These are phyloP conservation scores for Siphamia tubifer DNA, from an alignment of 2,113 vertebrate species.

Conservation along the genomic window DNA sequence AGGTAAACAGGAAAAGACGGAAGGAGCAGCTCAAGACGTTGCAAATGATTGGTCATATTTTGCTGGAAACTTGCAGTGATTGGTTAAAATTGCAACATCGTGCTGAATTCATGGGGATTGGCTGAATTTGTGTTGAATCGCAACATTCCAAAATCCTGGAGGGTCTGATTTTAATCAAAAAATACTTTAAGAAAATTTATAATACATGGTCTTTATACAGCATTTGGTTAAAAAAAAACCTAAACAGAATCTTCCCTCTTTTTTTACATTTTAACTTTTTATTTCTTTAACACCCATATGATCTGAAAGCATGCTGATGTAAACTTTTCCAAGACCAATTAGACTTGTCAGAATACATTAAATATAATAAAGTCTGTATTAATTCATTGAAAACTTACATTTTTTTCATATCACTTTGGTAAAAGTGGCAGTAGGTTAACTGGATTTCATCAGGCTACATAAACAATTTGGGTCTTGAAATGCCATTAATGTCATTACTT, in stretches of 20 bases:
- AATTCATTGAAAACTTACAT: constrained; percentile 3
- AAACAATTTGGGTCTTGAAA: background rate
- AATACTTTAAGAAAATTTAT: too few relatives aligned
- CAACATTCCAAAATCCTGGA: too few relatives aligned
- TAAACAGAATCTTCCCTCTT: background rate
- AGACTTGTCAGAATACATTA: background rate
- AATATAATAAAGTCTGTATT: too few relatives aligned
- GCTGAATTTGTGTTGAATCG: too few relatives aligned
- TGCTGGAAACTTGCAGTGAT: too few relatives aligned
- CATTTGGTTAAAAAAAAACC: background rate
- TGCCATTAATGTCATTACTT: background rate
- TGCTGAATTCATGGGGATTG: too few relatives aligned
- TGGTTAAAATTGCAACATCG: too few relatives aligned
- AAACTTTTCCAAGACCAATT: background rate
- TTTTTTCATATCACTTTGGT: background rate
- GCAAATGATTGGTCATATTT: too few relatives aligned
- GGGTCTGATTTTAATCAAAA: too few relatives aligned
- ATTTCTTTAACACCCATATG: constrained; percentile 32
- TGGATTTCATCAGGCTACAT: background rate
- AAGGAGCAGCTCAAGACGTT: too few relatives aligned
- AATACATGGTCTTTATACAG: too few relatives aligned
- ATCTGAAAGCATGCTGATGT: constrained; percentile 36
- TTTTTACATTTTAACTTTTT: background rate
- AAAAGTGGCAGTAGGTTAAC: constrained; percentile 53
- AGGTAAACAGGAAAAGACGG: too few relatives aligned